Base-by-base conservation (phyloP, 2,888 invertebrate genomes). In the Meteorus cinctellus region DNA sequence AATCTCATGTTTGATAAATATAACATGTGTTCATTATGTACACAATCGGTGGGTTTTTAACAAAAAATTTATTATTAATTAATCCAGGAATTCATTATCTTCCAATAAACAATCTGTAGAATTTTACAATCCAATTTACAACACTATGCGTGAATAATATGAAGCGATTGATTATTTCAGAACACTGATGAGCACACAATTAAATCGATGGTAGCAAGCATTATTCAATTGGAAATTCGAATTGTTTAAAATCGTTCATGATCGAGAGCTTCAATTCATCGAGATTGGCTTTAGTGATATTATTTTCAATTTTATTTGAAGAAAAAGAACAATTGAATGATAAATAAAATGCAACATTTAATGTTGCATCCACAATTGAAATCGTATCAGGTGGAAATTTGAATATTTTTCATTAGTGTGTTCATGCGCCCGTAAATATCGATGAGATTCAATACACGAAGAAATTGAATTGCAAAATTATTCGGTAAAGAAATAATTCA, bases 291-390 rank as follows among this genome's bases (percentile, higher is more conserved):
- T 62, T 27, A 24, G 4, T 29, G 19, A 62, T 62, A 62, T 62
- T 48, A 16, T 48, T 48, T 48, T n/a, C 14, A 48, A 48, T 48
- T 48, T n/a, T 16, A 48, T 48, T 48, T n/a, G 6, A 48, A n/a
- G 4, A n/a, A n/a, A n/a, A 48, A 48, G 8, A 48, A n/a, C 4
- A 48, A n/a, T n/a, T 34, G 34, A 19, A 68, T 51, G 10, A 66
- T 34, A 55, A 10, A 24, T 48, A 51, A 69, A 69, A 16, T 12
- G 45, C n/a, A 41, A 19, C 31, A 68, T 48, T 27, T 55, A 75
- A 75, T 48, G 19, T 29, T 75, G 63, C 45, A 24, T 24, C 31
- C 41, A 55, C 31, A 65, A 66, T 29, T 34, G 55, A 55, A 55
- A 55, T n/a, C 19, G n/a, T 55, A 19, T 55, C 19, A 19, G 4